A percentile compares a stretch with the other conserved stretches of the same genome.
phyloP scores from a whole-genome alignment of 2,797 vertebrate genomes.

The Aphelocoma californica region DNA sequence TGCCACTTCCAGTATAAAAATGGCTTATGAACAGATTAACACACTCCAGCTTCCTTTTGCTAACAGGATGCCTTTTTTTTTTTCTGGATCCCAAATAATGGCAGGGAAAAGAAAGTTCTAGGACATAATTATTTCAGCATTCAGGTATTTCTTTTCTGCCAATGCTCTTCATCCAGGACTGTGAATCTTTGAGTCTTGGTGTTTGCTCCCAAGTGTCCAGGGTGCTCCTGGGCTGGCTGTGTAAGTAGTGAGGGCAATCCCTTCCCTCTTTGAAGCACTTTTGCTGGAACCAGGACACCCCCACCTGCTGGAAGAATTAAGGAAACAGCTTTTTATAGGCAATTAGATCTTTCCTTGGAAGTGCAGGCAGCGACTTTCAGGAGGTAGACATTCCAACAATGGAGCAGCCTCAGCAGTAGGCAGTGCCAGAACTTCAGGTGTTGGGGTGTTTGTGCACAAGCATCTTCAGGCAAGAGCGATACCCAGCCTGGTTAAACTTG shows the following conservation, averaged over 20 bases:
- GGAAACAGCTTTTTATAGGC: constrained; percentile 42
- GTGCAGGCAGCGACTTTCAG: background rate
- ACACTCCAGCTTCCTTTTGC: background rate
- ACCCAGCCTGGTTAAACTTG: background rate
- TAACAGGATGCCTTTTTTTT: constrained; percentile 7
- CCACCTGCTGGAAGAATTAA: constrained; percentile 74
- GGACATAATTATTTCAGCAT: background rate
- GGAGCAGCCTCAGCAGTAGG: background rate
- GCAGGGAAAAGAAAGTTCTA: constrained; percentile 29
- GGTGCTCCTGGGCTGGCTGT: background rate
- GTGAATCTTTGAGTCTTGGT: background rate
- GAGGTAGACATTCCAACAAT: background rate
- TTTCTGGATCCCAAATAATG: background rate
- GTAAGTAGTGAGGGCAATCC: background rate
- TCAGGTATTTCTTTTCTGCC: background rate
- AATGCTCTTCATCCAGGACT: background rate
- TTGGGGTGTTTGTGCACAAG: background rate
- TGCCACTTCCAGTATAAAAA: constrained; percentile 32
- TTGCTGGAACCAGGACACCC: constrained; percentile 57
- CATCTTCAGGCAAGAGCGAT: background rate
- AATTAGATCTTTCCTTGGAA: background rate
- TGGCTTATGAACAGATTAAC: constrained; percentile 26
- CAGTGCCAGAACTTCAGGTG: background rate
- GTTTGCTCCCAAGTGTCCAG: background rate
- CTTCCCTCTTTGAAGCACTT: constrained; percentile 33